Base-by-base conservation (phyloP, 2,888 invertebrate species). In the Stratiomys singularior region DNA sequence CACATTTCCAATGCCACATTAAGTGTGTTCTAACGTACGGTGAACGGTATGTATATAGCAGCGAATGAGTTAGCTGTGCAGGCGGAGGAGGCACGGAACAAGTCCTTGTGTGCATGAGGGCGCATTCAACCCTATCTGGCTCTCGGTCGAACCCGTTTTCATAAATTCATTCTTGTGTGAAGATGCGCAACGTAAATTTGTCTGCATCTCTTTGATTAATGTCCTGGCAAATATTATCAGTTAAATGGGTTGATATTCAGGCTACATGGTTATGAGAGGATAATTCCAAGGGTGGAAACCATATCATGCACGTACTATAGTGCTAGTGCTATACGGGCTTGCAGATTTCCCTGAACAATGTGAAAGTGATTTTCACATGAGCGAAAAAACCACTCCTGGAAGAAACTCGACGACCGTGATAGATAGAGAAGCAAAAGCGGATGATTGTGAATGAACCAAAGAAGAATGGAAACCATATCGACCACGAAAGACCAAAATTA, bases 191-290 rank as follows among this genome's bases (percentile, higher is more conserved):
- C 81, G 81, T 81, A 81, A 81, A 82, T 81, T 82, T 82, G 80
- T 81, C 82, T 81, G 82, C 81, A 82, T 81, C 81, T 79, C 81
- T 82, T 81, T 82, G 82, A 82, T 81, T 82, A 81, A 82, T 82
- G 82, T 82, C 80, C 81, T 81, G 82, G 82, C 82, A 82, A 82
- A 82, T 82, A 82, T 82, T 81, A 81, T 80, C 81, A 81, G 82
- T 81, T 82, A 82, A 82, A 81, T 77, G 77, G 77, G 74, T 78
- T 78, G 69, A 69, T 76, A 77, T 79, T 71, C 76, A 74, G 76
- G 76, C 74, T 74, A 74, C 74, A 74, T 74, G 74, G 74, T 74
- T 74, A 74, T 74, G 74, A 74, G 74, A 74, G 74, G 74, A 74
- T 74, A 60, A 74, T 74, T 74, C 58, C 44, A 37, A 74, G 74